A percentile compares a stretch with the other conserved stretches of the same genome.
These are phyloP conservation scores for Megalopta genalis DNA, from an alignment of 1,140 invertebrate species.

Conservation along the genomic window DNA sequence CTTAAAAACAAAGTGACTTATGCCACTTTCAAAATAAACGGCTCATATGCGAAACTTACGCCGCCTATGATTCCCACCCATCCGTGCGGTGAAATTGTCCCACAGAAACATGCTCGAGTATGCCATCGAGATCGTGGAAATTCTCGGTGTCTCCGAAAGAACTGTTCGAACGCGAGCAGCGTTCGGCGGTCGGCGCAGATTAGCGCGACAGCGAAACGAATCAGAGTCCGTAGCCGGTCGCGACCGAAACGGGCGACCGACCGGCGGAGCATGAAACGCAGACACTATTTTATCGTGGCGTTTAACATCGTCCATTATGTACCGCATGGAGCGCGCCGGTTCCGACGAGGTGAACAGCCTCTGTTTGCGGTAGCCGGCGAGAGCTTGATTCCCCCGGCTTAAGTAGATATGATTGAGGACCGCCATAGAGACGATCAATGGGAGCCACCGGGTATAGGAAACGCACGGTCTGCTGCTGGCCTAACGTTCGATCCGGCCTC, in stretches of 20 bases:
- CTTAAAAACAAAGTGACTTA: no score
- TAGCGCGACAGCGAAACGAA: conserved; percentile 1
- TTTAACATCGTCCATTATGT: conserved; percentile 44
- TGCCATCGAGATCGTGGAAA: no score
- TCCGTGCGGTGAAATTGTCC: no score
- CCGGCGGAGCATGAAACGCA: conserved; percentile 31
- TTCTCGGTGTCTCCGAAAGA: no score
- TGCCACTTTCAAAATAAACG: no score
- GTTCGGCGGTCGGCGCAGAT: no score
- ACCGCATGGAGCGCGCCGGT: conserved; percentile 16
- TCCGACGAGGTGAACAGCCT: conserved; percentile 61
- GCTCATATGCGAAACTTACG: no score
- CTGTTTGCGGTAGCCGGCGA: conserved; percentile 57
- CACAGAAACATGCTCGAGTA: no score
- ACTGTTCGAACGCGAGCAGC: no score
- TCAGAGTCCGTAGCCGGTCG: background rate
- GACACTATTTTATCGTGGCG: conserved; percentile 39
- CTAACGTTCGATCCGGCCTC: conserved; percentile 43
- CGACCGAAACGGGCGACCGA: conserved; percentile 21
- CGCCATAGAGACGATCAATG: conserved; percentile 68
- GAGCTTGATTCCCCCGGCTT: conserved; percentile 56
- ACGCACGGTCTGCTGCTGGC: conserved; percentile 5
- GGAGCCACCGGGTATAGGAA: conserved; percentile 60
- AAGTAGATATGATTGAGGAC: conserved; percentile 72
- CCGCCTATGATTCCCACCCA: no score